These are phyloP conservation scores for Cricetomys ansorgei DNA, from an alignment of 2,113 vertebrate species.

Conservation along the genomic window DNA sequence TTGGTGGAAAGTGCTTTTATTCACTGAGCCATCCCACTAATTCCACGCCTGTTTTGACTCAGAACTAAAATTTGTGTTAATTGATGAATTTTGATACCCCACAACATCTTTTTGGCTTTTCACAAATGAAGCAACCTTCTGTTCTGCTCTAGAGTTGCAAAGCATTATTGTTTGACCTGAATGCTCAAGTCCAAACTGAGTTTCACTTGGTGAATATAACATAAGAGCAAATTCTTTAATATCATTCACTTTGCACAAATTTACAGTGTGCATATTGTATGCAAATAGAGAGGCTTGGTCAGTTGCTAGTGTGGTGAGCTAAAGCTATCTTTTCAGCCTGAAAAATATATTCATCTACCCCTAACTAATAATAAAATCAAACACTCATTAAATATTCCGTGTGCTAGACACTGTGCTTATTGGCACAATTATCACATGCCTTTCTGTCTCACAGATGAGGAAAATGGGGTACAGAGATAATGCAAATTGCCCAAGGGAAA, in stretches of 20 bases:
- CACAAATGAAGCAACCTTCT: background rate
- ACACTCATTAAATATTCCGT: background rate
- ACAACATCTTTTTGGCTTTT: slow-evolving; percentile 35
- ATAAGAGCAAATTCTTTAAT: slow-evolving; percentile 33
- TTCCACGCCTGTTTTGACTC: background rate
- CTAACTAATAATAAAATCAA: background rate
- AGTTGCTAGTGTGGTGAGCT: background rate
- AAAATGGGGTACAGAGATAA: background rate
- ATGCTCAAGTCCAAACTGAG: slow-evolving; percentile 42
- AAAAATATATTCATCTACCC: background rate
- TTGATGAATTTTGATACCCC: background rate
- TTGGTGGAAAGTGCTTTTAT: background rate
- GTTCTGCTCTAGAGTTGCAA: background rate
- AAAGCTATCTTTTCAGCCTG: background rate
- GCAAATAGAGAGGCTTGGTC: background rate
- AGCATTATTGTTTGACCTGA: slow-evolving; percentile 23
- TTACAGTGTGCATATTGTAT: background rate
- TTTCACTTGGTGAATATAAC: background rate
- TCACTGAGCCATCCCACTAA: background rate
- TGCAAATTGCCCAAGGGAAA: background rate
- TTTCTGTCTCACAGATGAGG: background rate
- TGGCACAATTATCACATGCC: background rate
- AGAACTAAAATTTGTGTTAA: slow-evolving; percentile 21
- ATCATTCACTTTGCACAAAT: slow-evolving; percentile 10
- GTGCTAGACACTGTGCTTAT: background rate